phyloP scores from a whole-genome alignment of 2,797 vertebrate genomes.

The Ptychobarbus kaznakovi region DNA sequence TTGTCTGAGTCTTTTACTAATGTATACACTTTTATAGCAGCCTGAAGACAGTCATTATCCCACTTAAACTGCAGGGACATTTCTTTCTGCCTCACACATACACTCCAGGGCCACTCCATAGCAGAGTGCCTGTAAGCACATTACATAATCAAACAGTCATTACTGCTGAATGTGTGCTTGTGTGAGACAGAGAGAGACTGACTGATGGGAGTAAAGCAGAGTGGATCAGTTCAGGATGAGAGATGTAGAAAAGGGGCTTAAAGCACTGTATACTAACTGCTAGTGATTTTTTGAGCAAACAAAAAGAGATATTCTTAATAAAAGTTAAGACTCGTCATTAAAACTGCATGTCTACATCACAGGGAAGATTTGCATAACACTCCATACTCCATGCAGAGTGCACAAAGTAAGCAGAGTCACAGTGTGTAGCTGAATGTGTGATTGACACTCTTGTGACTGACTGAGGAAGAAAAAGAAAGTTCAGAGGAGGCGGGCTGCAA shows the following conservation, averaged over 20 bases:
- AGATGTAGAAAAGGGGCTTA: slow-evolving; percentile 28
- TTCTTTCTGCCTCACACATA: slow-evolving; percentile 33
- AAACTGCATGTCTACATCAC: no score
- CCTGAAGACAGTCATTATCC: slow-evolving; percentile 49
- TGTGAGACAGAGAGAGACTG: slow-evolving; percentile 37
- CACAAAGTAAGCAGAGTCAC: no score
- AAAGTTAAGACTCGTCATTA: no score
- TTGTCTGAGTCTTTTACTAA: slow-evolving; percentile 7
- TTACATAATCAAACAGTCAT: slow-evolving; percentile 52
- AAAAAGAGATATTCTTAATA: no score
- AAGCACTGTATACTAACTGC: neutral
- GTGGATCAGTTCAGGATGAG: slow-evolving; percentile 30
- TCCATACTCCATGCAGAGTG: no score
- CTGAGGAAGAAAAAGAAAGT: no score
- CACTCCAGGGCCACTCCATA: slow-evolving; percentile 39
- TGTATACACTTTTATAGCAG: slow-evolving; percentile 43
- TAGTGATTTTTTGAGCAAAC: neutral
- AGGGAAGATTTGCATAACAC: no score
- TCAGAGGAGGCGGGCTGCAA: no score
- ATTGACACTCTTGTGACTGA: no score
- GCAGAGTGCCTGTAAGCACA: slow-evolving; percentile 44
- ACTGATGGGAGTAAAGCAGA: slow-evolving; percentile 37
- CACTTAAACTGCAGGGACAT: slow-evolving; percentile 47
- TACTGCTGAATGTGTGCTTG: slow-evolving; percentile 43
- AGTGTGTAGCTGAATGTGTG: no score